Evolutionary conservation across 2,113 vertebrate species (phyloP).

Genomic region (Pelusios castaneus): DNA sequence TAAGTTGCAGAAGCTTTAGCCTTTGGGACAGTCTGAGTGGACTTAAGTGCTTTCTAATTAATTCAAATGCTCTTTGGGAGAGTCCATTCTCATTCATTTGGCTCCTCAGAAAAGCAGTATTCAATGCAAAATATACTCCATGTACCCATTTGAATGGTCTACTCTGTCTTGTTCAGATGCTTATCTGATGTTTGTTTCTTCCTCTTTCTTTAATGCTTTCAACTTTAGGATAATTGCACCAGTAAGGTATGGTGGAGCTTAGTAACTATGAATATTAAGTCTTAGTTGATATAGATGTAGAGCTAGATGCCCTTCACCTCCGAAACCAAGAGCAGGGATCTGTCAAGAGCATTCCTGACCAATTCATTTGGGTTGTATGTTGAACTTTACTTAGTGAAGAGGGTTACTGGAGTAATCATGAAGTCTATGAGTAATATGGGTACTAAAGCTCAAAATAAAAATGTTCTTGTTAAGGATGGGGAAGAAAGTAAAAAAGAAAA

Average conservation of each 20-base stretch:
- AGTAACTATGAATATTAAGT: background rate
- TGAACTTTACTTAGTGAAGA: background rate
- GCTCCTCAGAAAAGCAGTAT: conserved; percentile 2
- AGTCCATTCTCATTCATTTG: background rate
- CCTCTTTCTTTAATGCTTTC: conserved; percentile 82
- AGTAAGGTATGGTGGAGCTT: conserved; percentile 89
- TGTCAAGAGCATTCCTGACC: background rate
- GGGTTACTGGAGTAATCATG: background rate
- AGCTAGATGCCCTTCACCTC: background rate
- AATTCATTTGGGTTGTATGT: background rate
- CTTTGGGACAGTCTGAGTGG: background rate
- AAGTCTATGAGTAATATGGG: background rate
- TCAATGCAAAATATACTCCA: background rate
- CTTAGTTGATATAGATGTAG: background rate
- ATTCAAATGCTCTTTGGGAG: background rate
- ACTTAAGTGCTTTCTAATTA: background rate
- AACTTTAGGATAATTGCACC: conserved; percentile 94
- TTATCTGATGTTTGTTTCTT: conserved; percentile 69
- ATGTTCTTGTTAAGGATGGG: background rate
- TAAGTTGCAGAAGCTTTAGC: background rate
- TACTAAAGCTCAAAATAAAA: background rate
- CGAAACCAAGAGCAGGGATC: background rate
- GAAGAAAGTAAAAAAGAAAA: background rate
- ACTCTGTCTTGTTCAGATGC: background rate
- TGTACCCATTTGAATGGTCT: background rate